These are phyloP conservation scores for Coenobita brevimanus DNA, from an alignment of 1,140 invertebrate genomes.

Conservation along the genomic window DNA sequence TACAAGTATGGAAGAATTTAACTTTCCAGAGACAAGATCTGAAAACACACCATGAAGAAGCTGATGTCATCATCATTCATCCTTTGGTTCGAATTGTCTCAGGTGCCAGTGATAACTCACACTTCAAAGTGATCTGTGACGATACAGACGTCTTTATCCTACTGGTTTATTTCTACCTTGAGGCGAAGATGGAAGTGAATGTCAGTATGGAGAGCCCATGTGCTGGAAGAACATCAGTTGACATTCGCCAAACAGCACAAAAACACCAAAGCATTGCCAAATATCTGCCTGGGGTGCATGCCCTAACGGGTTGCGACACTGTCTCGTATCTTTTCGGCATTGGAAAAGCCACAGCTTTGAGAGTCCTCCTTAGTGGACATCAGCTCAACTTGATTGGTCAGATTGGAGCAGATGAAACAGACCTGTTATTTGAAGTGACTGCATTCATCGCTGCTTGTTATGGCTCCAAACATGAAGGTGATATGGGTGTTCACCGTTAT, in stretches of 20 bases:
- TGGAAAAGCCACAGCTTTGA: background rate
- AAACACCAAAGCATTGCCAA: background rate
- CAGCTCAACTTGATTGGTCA: constrained; percentile 9
- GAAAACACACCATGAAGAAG: background rate
- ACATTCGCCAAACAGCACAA: background rate
- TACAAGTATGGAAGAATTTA: no score
- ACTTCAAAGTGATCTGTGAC: constrained; percentile 7
- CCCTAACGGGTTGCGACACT: constrained; percentile 22
- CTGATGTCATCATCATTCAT: background rate
- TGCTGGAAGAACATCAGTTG: background rate
- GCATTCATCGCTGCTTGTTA: constrained; percentile 11
- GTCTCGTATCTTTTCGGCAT: background rate
- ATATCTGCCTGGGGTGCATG: background rate
- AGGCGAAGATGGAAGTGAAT: background rate
- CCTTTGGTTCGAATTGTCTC: background rate
- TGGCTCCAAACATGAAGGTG: constrained; percentile 3
- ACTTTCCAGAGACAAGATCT: background rate
- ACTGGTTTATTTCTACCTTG: constrained; percentile 10
- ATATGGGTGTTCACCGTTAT: background rate
- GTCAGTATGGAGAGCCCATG: background rate
- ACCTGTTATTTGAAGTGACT: background rate
- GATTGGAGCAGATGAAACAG: background rate
- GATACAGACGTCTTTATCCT: constrained; percentile 18
- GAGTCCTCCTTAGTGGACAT: background rate
- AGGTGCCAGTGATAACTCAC: constrained; percentile 14